Evolutionary conservation across 2,113 vertebrate genomes (phyloP), one percentile per base, ranked within the genome.

Genomic region (Irena cyanogastra): DNA sequence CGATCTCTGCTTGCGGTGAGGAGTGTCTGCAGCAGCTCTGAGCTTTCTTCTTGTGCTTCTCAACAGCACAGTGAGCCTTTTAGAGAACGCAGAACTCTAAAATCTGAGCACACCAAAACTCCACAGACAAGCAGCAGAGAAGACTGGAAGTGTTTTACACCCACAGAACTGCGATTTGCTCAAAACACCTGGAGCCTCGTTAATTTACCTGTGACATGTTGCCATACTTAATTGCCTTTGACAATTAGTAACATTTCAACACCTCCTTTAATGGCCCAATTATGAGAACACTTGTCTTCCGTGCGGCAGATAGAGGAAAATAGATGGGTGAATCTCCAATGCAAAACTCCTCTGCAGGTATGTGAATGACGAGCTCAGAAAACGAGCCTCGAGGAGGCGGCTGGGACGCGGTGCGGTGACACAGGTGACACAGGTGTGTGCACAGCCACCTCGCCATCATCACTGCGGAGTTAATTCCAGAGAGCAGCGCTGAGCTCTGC

Each of bases 231-330:
- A 98, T 98, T 97, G 97, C 97, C 91, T 97, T 97, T 98, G 97
- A 98, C 98, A 98, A 98, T 98, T 98, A 98, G 98, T 92, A 98
- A 97, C 97, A 98, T 98, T 97, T 97, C 97, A 98, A 98, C 98
- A 98, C 97, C 96, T 97, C 94, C 96, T 97, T 97, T 98, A 98
- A 98, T 97, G 96, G 94, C 93, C 96, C 97, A 97, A 98, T 98
- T 98, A 98, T 95, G 93, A 92, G 95, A 96, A 90, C 91, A 86
- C 95, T 97, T 97, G 96, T 97, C 97, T 97, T 83, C 64, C 24
- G 30, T 49, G 57, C 89, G 39, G 69, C 6, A 86, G 92, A 95
- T 84, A 95, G 86, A 68, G 90, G 93, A 85, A 97, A 97, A 98
- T 97, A 96, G 96, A 98, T 97, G 96, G 96, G 94, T 80, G 93